phyloP scores from a whole-genome alignment of 2,797 vertebrate species.

The Parotocinclus haroldoi region DNA sequence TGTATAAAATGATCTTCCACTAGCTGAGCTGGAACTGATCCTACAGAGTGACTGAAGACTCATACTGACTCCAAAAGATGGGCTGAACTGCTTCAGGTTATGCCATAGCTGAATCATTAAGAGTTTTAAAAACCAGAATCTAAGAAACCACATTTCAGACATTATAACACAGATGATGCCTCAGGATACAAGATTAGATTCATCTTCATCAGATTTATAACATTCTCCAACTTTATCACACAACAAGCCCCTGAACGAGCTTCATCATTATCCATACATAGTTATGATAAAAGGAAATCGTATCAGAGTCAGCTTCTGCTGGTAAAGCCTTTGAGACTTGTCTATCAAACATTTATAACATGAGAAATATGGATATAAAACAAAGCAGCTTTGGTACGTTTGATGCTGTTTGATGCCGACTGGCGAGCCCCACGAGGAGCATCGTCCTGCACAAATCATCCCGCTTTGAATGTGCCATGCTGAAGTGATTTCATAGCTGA shows the following conservation, averaged over 20 bases:
- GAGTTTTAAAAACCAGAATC: too few species aligned
- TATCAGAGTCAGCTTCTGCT: not conserved
- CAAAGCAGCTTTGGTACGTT: slow-evolving; percentile 20
- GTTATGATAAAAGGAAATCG: not conserved
- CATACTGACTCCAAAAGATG: too few species aligned
- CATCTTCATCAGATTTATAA: not conserved
- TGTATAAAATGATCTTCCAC: too few species aligned
- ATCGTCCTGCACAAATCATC: slow-evolving; percentile 23
- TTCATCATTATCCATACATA: not conserved
- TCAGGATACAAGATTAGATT: not conserved
- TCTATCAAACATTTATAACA: slow-evolving; percentile 25
- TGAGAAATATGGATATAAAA: slow-evolving; percentile 30
- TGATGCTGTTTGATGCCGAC: slow-evolving; percentile 28
- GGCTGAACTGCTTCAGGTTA: too few species aligned
- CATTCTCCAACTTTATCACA: not conserved
- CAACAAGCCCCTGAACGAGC: not conserved
- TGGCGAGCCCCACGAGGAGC: slow-evolving; percentile 18
- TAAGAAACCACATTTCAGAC: too few species aligned
- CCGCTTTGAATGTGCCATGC: slow-evolving; percentile 3
- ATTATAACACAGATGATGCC: not conserved
- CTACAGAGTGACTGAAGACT: too few species aligned
- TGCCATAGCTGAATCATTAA: too few species aligned
- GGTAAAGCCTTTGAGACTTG: slow-evolving; percentile 12
- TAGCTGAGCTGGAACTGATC: too few species aligned
- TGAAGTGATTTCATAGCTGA: slow-evolving; percentile 22